Base-by-base conservation (phyloP, 2,113 vertebrate genomes). In the Rhagologus leucostigma region DNA sequence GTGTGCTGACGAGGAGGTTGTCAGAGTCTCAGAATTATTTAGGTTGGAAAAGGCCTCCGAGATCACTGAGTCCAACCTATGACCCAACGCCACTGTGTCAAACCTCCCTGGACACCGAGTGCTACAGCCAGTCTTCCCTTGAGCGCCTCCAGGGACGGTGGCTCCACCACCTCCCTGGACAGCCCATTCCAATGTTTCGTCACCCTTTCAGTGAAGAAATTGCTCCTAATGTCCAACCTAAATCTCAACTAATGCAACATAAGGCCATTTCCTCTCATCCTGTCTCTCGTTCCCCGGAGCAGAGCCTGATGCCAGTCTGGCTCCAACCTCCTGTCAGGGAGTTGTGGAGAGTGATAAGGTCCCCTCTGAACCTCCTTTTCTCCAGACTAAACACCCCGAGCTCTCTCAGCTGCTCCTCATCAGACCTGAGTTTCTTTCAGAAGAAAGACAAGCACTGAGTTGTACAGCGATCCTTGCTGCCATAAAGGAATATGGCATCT, bases 1-100 rank as follows among this genome's bases (percentile, higher is more conserved):
- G 0, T 0, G 23, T 11, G 30, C 3, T 0, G 8, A 1, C 0
- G 11, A 1, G 29, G 26, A 1, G 33, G 3, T 1, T 47, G 14
- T 57, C 9, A 1, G 32, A 18, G 18, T 33, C 23, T 14, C 23
- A 2, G 20, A 30, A 1, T 17, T 3, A 0, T 27, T 75, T 15
- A 7, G 7, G 5, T 7, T 30, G 29, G 29, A 30, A 42, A 26
- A 74, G 16, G 16, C 3, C 10, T 29, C 7, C 24, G 10, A 24
- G 5, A 5, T 41, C 9, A 15, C 24, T 7, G 3, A 18, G 16
- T 35, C n/a, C 24, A 16, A 2, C 3, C 19, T 35, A 5, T 3
- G 23, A 4, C 7, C 39, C 6, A 46, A 10, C 9, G 23, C 19
- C 23, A 6, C 39, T 11, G 9, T 6, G 11, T 20, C 23, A 39